Base-by-base conservation (phyloP, 2,797 vertebrate genomes). In the Spea hammondii region DNA sequence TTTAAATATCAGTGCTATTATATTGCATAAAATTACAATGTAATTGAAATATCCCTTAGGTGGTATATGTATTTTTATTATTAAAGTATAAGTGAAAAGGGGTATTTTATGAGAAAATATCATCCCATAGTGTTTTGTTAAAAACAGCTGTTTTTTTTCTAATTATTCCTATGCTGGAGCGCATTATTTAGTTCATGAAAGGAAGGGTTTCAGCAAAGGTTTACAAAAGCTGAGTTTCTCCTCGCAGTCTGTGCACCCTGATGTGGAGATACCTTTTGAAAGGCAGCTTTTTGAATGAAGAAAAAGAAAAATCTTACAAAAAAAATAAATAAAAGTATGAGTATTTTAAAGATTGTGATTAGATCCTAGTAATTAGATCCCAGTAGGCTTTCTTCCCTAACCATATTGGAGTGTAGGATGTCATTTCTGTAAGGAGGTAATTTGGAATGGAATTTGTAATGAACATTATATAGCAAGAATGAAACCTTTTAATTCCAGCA, bases 361-460 rank as follows among this genome's bases (percentile, higher is more conserved):
- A 86, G 81, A 71, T 87, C 89, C 85, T 54, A 50, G 86, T 91
- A 92, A 92, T 92, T 89, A 90, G 88, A 83, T 92, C 89, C 90
- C 86, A 84, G 84, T 85, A 88, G 89, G 84, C 85, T 49, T 87
- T 77, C 84, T 78, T 84, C 85, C 84, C 83, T 1, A 79, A 87
- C 84, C 87, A 83, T 76, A 85, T 82, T 80, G 83, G 85, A 89
- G 66, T 86, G 78, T 86, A 89, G 83, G 83, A 87, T 89, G 83
- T 87, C 85, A 84, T 89, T 48, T 13, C 72, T 89, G 80, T 5
- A 54, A 84, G 82, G 86, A 84, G 84, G 82, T 82, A 89, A 88
- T 88, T 81, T 84, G 84, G 87, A 89, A 84, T 86, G 51, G 84
- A 89, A 87, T 89, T 85, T 88, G 88, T 89, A 89, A 88, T 89